Evolutionary conservation across 2,888 invertebrate genomes (phyloP), one percentile per base, ranked within the genome.

Genomic region (Ditula angustiorana): DNA sequence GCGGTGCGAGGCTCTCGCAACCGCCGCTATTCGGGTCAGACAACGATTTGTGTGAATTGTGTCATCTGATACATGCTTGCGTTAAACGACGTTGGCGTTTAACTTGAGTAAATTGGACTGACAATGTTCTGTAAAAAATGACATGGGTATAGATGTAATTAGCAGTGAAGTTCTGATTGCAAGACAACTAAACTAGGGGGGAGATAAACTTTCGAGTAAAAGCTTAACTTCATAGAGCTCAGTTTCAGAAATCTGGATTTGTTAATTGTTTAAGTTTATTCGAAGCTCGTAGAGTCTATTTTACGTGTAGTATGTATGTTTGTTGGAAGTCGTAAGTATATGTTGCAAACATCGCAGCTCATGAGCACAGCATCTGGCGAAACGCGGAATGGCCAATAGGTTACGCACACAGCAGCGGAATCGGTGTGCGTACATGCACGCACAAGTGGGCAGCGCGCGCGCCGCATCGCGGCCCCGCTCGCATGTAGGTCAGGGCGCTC

Each of bases 401-500:
- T 83, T 74, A 88, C 88, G 83, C 90, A 88, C 89, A 88, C 90
- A 82, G 71, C 74, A 69, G 77, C 79, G 77, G 75, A 77, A 69
- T 78, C 75, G 78, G 71, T 77, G 80, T 81, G 78, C 77, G 71
- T 76, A 77, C 70, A 78, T 78, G 80, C 82, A 87, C 86, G 83
- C 86, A 85, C 83, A 83, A 60, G 61, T 56, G 50, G 77, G 77
- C 80, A 77, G 87, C 88, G 90, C 88, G 86, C 88, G 90, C 90
- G 89, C 90, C 91, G 91, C 91, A 90, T 86, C 92, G 90, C 87
- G 90, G 90, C 91, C 90, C 91, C 90, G 90, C 90, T 86, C 79
- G 87, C 90, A 92, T 91, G 85, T 92, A 90, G 92, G 92, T 92
- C 92, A 92, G 90, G 92, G 92, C 90, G 92, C 85, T 87, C 81